A percentile compares a stretch with the other conserved stretches of the same genome.
phyloP scores from a whole-genome alignment of 2,888 invertebrate genomes.

The Halocaridina rubra region DNA sequence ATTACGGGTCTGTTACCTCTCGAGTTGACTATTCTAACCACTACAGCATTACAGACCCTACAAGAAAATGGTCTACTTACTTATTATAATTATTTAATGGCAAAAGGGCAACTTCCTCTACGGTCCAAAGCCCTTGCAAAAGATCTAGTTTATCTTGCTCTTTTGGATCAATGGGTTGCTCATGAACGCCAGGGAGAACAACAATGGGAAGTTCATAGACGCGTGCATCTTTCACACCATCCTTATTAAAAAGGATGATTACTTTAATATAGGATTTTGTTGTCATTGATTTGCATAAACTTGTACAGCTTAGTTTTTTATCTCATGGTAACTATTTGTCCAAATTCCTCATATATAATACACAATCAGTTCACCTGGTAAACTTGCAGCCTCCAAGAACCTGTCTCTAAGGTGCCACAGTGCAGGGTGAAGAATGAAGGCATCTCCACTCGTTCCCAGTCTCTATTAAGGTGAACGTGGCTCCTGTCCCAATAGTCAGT shows the following conservation, averaged over 20 bases:
- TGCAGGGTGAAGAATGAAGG: slow-evolving; percentile 23
- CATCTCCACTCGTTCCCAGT: slow-evolving; percentile 32
- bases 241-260: neutral
- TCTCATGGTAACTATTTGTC: no score
- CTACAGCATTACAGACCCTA: no score
- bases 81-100: neutral
- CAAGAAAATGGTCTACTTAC: no score
- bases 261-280: no score
- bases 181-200: neutral
- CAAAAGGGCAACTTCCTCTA: neutral
- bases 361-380: slow-evolving; percentile 21
- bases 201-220: neutral
- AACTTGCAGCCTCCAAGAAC: slow-evolving; percentile 21
- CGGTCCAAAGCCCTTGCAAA: neutral
- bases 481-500: slow-evolving; percentile 25
- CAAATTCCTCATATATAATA: no score
- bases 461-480: slow-evolving; percentile 19
- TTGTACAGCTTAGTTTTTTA: no score
- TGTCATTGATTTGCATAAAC: no score
- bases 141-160: neutral
- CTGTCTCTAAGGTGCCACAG: slow-evolving; percentile 29
- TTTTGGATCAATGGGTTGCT: neutral
- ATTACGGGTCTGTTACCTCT: no score
- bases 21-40: no score
- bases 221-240: neutral